phyloP scores from a whole-genome alignment of 2,888 invertebrate genomes.

The Cataglyphis livida region DNA sequence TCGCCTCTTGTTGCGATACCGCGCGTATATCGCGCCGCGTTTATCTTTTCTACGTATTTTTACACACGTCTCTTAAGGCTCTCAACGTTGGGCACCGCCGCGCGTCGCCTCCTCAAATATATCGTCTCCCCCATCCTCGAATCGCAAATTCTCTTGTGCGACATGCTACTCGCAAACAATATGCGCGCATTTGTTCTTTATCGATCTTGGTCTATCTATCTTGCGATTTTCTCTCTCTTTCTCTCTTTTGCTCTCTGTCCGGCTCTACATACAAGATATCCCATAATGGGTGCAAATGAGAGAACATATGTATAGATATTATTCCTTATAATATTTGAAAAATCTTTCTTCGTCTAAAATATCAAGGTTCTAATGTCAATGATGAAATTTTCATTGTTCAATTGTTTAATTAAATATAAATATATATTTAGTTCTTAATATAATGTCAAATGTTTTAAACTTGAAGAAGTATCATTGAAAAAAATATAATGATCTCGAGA shows the following conservation, averaged over 20 bases:
- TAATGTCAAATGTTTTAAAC: background rate
- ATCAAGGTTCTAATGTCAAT: conserved; percentile 12
- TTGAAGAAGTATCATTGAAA: background rate
- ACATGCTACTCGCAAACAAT: conserved; percentile 55
- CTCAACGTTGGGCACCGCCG: conserved; percentile 47
- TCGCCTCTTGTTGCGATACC: conserved; percentile 53
- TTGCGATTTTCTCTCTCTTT: background rate
- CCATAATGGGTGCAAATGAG: background rate
- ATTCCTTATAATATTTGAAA: background rate
- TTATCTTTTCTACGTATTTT: conserved; percentile 83
- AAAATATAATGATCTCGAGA: background rate
- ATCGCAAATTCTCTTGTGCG: conserved; percentile 40
- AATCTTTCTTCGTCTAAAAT: background rate
- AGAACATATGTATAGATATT: background rate
- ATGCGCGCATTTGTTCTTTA: conserved; percentile 37
- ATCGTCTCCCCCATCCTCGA: conserved; percentile 45
- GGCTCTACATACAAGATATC: background rate
- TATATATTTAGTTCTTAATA: background rate
- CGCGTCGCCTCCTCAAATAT: conserved; percentile 54
- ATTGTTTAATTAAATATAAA: background rate
- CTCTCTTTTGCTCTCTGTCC: conserved; percentile 17
- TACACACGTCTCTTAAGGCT: conserved; percentile 75
- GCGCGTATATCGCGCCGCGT: conserved; percentile 66
- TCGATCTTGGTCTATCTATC: background rate
- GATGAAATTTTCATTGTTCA: background rate